These are phyloP conservation scores for Nansenia antarctica DNA, from an alignment of 2,113 vertebrate species.

Conservation along the genomic window DNA sequence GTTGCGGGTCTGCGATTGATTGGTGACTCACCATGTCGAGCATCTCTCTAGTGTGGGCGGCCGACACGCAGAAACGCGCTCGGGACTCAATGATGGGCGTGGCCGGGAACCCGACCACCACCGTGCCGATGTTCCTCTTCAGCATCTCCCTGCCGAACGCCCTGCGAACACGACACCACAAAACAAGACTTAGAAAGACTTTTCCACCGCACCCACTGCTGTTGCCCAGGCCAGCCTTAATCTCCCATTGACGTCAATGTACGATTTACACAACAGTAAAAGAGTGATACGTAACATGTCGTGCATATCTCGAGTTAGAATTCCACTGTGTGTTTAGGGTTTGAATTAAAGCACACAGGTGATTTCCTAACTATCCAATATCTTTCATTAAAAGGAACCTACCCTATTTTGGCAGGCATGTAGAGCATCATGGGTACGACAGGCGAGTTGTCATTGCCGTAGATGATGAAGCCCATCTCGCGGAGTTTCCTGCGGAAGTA, in stretches of 20 bases:
- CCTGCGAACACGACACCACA: conserved; percentile 60
- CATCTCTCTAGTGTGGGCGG: conserved; percentile 92
- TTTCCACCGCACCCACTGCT: too few species aligned
- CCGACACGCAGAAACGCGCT: conserved; percentile 94
- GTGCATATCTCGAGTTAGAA: too few species aligned
- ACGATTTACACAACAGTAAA: too few species aligned
- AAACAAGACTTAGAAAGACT: too few species aligned
- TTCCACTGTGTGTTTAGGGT: too few species aligned
- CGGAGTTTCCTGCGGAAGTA: conserved; percentile 91
- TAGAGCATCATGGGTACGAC: conserved; percentile 97
- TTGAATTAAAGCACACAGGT: too few species aligned
- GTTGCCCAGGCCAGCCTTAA: too few species aligned
- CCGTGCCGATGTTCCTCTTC: conserved; percentile 91
- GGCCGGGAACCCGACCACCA: conserved; percentile 96
- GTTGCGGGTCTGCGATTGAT: background rate
- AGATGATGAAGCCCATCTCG: conserved; percentile 94
- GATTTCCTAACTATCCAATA: background rate
- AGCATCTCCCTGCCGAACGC: conserved; percentile 96
- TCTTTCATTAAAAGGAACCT: background rate
- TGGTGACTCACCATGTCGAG: conserved; percentile 85
- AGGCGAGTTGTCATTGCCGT: conserved; percentile 94
- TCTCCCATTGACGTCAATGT: too few species aligned
- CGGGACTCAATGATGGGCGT: conserved; percentile 98
- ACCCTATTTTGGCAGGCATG: conserved; percentile 98
- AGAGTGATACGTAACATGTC: too few species aligned